These are phyloP conservation scores for Merops nubicus DNA, from an alignment of 2,113 vertebrate species.

Conservation along the genomic window DNA sequence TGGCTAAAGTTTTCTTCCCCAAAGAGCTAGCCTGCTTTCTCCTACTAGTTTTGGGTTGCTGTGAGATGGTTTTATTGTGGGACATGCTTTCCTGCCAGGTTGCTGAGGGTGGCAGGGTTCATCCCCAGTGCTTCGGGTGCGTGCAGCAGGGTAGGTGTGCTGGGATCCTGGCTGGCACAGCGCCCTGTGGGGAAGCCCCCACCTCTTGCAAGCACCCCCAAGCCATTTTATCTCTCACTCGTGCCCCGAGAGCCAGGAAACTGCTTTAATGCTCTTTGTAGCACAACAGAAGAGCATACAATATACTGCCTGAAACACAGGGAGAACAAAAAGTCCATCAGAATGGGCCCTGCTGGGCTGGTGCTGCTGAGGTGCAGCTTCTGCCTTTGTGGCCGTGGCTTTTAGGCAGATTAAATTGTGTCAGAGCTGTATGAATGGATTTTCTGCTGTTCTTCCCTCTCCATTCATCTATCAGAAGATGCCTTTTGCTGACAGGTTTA, in stretches of 20 bases:
- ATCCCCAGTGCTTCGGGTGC: accelerated
- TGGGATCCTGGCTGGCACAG: background rate
- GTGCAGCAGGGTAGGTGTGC: background rate
- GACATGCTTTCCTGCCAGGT: background rate
- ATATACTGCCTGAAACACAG: background rate
- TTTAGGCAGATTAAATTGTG: constrained; percentile 35
- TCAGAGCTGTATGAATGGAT: background rate
- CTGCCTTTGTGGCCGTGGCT: background rate
- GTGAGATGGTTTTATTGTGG: background rate
- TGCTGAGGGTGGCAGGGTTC: background rate
- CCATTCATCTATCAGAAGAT: background rate
- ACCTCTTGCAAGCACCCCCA: too few species aligned
- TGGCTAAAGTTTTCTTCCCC: background rate
- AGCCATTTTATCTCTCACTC: background rate
- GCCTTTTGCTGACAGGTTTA: background rate
- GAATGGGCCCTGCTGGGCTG: background rate
- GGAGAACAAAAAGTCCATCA: background rate
- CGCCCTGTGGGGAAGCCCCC: accelerated
- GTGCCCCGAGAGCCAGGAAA: background rate
- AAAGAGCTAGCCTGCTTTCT: background rate
- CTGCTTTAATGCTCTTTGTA: background rate
- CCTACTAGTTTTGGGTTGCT: background rate
- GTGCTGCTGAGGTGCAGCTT: background rate
- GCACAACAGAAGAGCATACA: background rate
- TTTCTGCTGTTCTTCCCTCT: background rate